Evolutionary conservation across 2,888 invertebrate genomes (phyloP).

Genomic region (Spilarctia lutea): DNA sequence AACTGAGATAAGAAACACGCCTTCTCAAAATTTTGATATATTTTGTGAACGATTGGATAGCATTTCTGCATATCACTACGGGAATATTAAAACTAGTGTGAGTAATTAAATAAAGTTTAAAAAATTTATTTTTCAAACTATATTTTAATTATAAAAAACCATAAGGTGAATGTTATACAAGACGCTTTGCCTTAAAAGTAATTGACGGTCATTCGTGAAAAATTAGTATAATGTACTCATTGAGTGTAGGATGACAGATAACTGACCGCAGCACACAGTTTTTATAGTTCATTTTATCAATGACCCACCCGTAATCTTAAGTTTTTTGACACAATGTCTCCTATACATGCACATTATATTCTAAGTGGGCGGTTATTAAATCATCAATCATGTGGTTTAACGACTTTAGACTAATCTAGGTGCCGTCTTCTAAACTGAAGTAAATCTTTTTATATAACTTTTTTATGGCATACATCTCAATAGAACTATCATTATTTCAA

Average conservation of each 20-base stretch:
- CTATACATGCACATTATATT: constrained; percentile 24
- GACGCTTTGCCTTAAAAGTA: constrained; percentile 15
- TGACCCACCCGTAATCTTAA: constrained; percentile 49
- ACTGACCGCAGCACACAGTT: constrained; percentile 32
- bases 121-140: not conserved
- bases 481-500: not conserved
- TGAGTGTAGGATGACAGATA: constrained; percentile 35
- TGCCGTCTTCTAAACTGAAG: constrained; percentile 35
- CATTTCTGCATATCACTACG: not conserved
- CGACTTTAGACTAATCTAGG: constrained; percentile 41
- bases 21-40: not conserved
- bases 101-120: not conserved
- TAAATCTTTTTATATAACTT: constrained; percentile 25
- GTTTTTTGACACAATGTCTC: constrained; percentile 37
- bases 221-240: constrained; percentile 29
- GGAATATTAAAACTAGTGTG: not conserved
- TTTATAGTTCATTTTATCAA: constrained; percentile 35
- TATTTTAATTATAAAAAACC: too few species aligned
- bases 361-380: constrained; percentile 49
- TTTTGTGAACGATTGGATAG: not conserved
- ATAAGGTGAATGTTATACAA: not conserved
- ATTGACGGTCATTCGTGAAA: constrained; percentile 27
- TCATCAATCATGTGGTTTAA: constrained; percentile 50
- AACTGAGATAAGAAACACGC: not conserved
- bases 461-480: constrained; percentile 8